phyloP scores from a whole-genome alignment of 2,797 vertebrate species.

The Smutsia gigantea region DNA sequence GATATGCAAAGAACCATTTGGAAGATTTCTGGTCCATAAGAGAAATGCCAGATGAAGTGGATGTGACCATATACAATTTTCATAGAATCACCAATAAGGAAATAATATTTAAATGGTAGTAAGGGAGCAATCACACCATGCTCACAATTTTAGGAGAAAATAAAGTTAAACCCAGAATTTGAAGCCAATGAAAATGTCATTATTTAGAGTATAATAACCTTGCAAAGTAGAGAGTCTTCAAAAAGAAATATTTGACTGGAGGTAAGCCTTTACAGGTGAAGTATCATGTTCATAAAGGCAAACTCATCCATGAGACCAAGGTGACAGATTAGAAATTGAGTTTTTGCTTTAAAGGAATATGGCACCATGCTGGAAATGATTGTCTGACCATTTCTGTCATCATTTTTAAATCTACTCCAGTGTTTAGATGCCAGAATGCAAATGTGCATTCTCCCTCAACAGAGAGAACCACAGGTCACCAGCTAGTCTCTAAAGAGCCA shows the following conservation, averaged over 20 bases:
- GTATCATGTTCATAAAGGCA: not conserved
- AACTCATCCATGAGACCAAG: not conserved
- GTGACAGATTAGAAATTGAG: not conserved
- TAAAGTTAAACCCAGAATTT: not conserved
- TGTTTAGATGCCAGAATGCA: not conserved
- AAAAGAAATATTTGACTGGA: constrained; percentile 21
- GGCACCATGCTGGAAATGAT: not conserved
- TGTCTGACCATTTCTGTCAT: not conserved
- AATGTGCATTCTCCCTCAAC: not conserved
- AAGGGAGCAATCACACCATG: not conserved
- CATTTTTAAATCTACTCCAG: not conserved
- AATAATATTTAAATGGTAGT: not conserved
- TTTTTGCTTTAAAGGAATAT: not conserved
- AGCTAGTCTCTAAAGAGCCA: not conserved
- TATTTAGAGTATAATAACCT: not conserved
- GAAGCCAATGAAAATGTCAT: not conserved
- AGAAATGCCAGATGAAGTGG: not conserved
- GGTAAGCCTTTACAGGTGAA: not conserved
- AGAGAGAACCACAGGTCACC: not conserved
- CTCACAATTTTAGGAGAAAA: constrained; percentile 20
- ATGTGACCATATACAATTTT: not conserved
- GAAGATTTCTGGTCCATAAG: not conserved
- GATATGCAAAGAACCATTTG: not conserved
- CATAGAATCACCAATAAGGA: not conserved
- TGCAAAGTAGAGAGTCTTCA: not conserved